phyloP scores from a whole-genome alignment of 2,888 invertebrate genomes.

The Hirtodrosophila histrioides region DNA sequence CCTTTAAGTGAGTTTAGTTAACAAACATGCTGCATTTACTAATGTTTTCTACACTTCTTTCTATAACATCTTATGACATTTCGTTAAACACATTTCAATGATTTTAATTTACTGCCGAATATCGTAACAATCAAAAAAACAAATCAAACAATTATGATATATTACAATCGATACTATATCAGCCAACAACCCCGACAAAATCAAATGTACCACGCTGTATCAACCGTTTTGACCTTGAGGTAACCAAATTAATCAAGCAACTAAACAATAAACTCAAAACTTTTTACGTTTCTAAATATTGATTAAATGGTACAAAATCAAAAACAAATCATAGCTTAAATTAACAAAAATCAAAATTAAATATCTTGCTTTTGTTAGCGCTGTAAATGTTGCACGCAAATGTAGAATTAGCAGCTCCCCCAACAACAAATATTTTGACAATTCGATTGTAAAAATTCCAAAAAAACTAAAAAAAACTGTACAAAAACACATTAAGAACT shows the following conservation, averaged over 20 bases:
- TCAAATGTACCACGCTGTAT: slow-evolving; percentile 98
- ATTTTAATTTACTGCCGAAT: slow-evolving; percentile 23
- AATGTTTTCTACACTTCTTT: slow-evolving; percentile 63
- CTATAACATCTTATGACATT: slow-evolving; percentile 42
- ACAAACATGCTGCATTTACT: slow-evolving; percentile 50
- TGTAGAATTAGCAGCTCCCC: slow-evolving; percentile 54
- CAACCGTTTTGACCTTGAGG: slow-evolving; percentile 96
- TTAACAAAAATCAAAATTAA: slow-evolving; percentile 3
- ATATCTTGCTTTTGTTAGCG: slow-evolving; percentile 42
- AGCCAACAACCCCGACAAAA: slow-evolving; percentile 86
- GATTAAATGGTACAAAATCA: slow-evolving; percentile 26
- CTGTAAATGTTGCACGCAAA: slow-evolving; percentile 69
- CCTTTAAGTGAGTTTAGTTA: slow-evolving; percentile 28
- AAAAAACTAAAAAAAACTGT: background rate
- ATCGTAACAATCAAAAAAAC: slow-evolving; percentile 17
- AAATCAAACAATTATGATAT: slow-evolving; percentile 28
- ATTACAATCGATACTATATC: slow-evolving; percentile 52
- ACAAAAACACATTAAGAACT: slow-evolving; percentile 21
- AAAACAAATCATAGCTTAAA: too few relatives aligned
- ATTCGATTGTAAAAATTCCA: slow-evolving; percentile 28
- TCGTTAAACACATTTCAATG: slow-evolving; percentile 19
- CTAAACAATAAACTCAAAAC: slow-evolving; percentile 27
- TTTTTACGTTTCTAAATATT: slow-evolving; percentile 30
- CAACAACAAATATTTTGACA: slow-evolving; percentile 6
- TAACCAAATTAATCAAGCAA: slow-evolving; percentile 85